phyloP scores from a whole-genome alignment of 2,113 vertebrate genomes.

The Colistium nudipinnis region DNA sequence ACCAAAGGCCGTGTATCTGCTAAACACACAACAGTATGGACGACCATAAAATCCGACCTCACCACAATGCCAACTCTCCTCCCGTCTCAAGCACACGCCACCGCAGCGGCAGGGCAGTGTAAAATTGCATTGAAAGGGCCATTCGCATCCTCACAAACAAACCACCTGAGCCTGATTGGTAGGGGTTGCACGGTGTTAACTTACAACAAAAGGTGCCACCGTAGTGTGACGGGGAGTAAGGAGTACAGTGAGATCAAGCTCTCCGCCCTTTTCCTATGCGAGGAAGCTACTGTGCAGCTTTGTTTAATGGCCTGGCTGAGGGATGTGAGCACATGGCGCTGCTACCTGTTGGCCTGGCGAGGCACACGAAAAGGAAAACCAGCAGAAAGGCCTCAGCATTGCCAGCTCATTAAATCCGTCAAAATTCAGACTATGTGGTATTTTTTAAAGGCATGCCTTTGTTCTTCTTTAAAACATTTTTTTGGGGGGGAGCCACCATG shows the following conservation, averaged over 20 bases:
- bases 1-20: slow-evolving; percentile 26
- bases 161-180: slow-evolving; percentile 67
- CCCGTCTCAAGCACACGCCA: slow-evolving; percentile 50
- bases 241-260: slow-evolving; percentile 43
- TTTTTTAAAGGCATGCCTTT: not conserved
- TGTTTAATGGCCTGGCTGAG: slow-evolving; percentile 54
- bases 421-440: not conserved
- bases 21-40: slow-evolving; percentile 43
- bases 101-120: slow-evolving; percentile 47
- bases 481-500: not conserved
- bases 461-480: slow-evolving; percentile 3
- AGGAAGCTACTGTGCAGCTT: slow-evolving; percentile 27
- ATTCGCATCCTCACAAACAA: slow-evolving; percentile 67
- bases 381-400: not conserved
- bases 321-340: slow-evolving; percentile 49
- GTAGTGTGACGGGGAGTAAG: slow-evolving; percentile 46
- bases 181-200: slow-evolving; percentile 63
- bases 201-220: slow-evolving; percentile 58
- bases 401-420: not conserved
- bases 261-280: slow-evolving; percentile 24
- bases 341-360: slow-evolving; percentile 62
- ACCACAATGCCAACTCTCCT: slow-evolving; percentile 59
- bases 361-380: slow-evolving; percentile 38
- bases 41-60: slow-evolving; percentile 61
- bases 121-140: slow-evolving; percentile 48